Percentiles rank a stretch among this genome's conserved stretches.
These are phyloP conservation scores for Galleria mellonella DNA, from an alignment of 1,140 invertebrate species.

Conservation along the genomic window DNA sequence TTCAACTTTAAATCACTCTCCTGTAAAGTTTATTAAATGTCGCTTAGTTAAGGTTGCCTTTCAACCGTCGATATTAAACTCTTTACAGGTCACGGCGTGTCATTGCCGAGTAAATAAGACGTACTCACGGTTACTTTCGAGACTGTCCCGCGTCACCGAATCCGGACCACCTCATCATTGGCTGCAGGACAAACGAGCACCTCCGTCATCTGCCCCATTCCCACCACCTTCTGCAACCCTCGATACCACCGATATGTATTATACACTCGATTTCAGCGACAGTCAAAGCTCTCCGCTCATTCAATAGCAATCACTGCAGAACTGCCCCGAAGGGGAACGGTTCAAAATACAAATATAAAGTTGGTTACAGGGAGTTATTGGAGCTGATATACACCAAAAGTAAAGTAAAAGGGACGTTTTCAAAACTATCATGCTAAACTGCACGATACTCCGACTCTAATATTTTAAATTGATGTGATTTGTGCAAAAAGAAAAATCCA, in stretches of 20 bases:
- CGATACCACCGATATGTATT: constrained; percentile 82
- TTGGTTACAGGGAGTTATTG: too few relatives aligned
- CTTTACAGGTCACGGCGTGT: constrained; percentile 76
- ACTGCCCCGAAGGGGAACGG: constrained; percentile 62
- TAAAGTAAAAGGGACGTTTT: too few relatives aligned
- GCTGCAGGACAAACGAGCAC: constrained; percentile 63
- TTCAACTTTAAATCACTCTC: too few relatives aligned
- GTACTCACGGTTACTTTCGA: constrained; percentile 73
- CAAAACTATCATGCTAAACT: too few relatives aligned
- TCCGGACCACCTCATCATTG: constrained; percentile 63
- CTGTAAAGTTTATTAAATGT: too few relatives aligned
- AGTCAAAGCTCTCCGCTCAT: constrained; percentile 82
- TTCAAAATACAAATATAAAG: constrained; percentile 56
- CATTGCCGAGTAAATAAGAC: constrained; percentile 84
- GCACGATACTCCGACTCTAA: too few relatives aligned
- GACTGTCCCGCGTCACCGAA: constrained; percentile 53
- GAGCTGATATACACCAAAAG: too few relatives aligned
- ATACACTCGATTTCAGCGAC: constrained; percentile 82
- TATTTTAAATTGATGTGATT: too few relatives aligned
- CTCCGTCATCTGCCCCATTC: constrained; percentile 21
- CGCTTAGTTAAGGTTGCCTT: too few relatives aligned
- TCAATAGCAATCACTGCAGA: constrained; percentile 74
- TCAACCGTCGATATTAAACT: too few relatives aligned
- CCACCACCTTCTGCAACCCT: constrained; percentile 49
- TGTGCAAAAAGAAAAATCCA: too few relatives aligned